phyloP scores from a whole-genome alignment of 2,113 vertebrate species.

The Hippocampus mohnikei region DNA sequence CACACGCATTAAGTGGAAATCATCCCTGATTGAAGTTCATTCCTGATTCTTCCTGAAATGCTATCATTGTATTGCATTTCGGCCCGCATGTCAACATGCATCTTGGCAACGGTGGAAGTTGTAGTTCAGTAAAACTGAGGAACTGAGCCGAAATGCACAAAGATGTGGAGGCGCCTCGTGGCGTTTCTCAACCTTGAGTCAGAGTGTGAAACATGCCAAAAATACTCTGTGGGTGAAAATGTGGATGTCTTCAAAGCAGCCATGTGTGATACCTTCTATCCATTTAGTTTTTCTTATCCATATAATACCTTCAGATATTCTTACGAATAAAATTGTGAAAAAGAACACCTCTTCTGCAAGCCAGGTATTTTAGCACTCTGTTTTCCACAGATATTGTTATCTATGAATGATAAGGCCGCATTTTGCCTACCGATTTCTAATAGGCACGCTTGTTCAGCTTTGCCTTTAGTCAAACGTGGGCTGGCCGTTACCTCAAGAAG shows the following conservation, averaged over 20 bases:
- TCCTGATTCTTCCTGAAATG: neutral
- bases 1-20: neutral
- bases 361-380: too few species aligned
- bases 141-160: neutral
- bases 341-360: neutral
- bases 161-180: conserved; percentile 29
- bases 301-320: neutral
- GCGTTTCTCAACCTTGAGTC: conserved; percentile 27
- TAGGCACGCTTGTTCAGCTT: neutral
- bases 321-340: neutral
- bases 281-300: conserved; percentile 5
- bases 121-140: neutral
- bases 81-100: neutral
- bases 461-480: neutral
- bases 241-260: neutral
- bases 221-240: conserved; percentile 20
- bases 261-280: neutral
- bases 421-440: neutral
- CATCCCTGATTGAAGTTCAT: neutral
- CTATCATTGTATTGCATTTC: neutral
- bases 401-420: neutral
- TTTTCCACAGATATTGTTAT: neutral
- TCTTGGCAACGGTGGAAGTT: conserved; percentile 2
- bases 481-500: conserved; percentile 11
- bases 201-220: conserved; percentile 32